Base-by-base conservation (phyloP, 2,888 invertebrate genomes). In the Troilus luridus region DNA sequence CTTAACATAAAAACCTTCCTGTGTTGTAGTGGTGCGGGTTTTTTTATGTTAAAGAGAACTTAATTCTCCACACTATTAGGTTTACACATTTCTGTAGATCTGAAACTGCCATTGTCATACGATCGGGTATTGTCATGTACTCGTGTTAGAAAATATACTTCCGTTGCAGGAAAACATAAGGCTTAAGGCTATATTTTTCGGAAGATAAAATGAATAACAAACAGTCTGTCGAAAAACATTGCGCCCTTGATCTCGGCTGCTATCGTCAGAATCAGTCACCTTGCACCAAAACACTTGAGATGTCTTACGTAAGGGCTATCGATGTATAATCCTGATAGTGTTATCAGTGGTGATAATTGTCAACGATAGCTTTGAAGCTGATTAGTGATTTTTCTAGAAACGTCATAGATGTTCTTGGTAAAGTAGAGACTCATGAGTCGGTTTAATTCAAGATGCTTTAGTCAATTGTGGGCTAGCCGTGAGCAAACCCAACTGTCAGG, bases 231-330 rank as follows among this genome's bases (percentile, higher is more conserved):
- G 72, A 77, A 77, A 77, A 77, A 77, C 72, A 77, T 17, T 41
- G 41, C 41, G 72, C 72, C 72, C 72, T 77, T 77, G 72, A 77
- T 77, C 72, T 41, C 72, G 2, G 27, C 41, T 77, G 7, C 17
- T 77, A 77, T 77, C 72, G 17, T 17, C 72, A 27, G 41, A 41
- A 77, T 77, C 72, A 41, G 41, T 77, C 72, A 77, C 7, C 27
- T 77, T 77, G 72, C 72, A 77, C 72, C 72, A 77, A 77, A 77
- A 77, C 72, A 77, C 72, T 77, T 10, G 41, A 77, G 17, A 77
- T 77, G 41, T 77, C 72, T 77, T 77, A 77, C 41, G 41, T 77
- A 77, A 77, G 8, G 5, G 72, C 72, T 77, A 77, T 77, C 72
- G 12, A 27, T 77, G 17, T 41, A 19, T 17, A 77, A 77, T 77